Evolutionary conservation across 2,888 invertebrate species (phyloP).

Genomic region (Lapara coniferarum): DNA sequence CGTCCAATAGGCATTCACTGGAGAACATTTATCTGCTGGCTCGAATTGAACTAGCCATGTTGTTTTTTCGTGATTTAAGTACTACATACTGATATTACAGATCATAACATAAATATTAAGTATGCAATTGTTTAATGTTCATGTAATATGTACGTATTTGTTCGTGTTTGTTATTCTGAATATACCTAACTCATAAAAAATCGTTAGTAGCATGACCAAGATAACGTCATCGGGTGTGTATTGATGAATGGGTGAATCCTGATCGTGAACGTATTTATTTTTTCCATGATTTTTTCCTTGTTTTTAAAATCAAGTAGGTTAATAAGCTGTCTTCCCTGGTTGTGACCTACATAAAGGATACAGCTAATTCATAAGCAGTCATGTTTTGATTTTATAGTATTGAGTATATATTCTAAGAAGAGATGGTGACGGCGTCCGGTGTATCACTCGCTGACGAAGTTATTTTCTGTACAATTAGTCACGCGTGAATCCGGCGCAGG

Average conservation of each 20-base stretch:
- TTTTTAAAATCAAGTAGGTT: background rate
- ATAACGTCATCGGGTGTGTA: no score
- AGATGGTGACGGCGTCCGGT: conserved; percentile 70
- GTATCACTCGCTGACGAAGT: conserved; percentile 80
- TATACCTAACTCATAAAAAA: no score
- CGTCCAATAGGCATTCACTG: background rate
- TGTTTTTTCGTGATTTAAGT: background rate
- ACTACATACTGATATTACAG: no score
- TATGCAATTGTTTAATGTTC: background rate
- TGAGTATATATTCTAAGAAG: conserved; percentile 74
- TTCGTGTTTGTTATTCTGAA: no score
- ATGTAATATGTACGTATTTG: no score
- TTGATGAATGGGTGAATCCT: no score
- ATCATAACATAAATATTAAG: no score
- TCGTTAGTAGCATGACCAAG: no score
- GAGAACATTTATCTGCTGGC: background rate
- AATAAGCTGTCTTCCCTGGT: background rate
- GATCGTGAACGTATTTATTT: background rate
- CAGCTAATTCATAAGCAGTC: conserved; percentile 19
- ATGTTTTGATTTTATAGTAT: conserved; percentile 36
- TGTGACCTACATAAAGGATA: conserved; percentile 1
- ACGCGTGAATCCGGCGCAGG: conserved; percentile 79
- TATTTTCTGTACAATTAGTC: conserved; percentile 83
- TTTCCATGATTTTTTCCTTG: background rate
- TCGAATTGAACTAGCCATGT: background rate